These are phyloP conservation scores for Diadumene lineata DNA, from an alignment of 92 coral and sea anemone genomes.

Conservation along the genomic window DNA sequence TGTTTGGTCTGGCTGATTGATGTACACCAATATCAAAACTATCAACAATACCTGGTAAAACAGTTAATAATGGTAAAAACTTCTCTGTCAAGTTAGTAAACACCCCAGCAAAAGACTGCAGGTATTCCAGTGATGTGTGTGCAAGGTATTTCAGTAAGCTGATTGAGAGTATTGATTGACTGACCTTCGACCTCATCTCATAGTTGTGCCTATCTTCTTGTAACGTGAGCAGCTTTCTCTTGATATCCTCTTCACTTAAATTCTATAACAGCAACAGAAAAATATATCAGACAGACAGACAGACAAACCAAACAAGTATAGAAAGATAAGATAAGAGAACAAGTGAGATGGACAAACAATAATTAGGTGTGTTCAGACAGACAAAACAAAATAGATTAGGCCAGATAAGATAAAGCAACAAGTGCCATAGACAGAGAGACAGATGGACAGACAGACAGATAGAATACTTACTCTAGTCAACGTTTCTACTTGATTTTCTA, in stretches of 20 bases:
- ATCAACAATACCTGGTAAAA: no score
- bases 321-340: no score
- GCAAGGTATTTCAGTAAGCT: background rate
- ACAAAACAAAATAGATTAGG: no score
- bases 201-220: constrained; percentile 93
- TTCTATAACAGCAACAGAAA: constrained; percentile 46
- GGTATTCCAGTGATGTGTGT: constrained; percentile 4
- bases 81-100: no score
- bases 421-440: background rate
- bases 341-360: background rate
- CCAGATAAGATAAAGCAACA: no score
- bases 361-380: no score
- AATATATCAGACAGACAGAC: background rate
- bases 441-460: constrained; percentile 1
- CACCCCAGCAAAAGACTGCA: no score
- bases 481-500: constrained; percentile 95
- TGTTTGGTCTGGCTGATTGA: no score
- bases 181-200: constrained; percentile 97
- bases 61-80: no score
- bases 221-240: constrained; percentile 68
- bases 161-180: constrained; percentile 5
- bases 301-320: no score
- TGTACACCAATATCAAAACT: no score
- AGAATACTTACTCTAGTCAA: constrained; percentile 68
- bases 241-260: constrained; percentile 81